Base-by-base conservation (phyloP, 1,140 invertebrate species). In the Bombus ignitus region DNA sequence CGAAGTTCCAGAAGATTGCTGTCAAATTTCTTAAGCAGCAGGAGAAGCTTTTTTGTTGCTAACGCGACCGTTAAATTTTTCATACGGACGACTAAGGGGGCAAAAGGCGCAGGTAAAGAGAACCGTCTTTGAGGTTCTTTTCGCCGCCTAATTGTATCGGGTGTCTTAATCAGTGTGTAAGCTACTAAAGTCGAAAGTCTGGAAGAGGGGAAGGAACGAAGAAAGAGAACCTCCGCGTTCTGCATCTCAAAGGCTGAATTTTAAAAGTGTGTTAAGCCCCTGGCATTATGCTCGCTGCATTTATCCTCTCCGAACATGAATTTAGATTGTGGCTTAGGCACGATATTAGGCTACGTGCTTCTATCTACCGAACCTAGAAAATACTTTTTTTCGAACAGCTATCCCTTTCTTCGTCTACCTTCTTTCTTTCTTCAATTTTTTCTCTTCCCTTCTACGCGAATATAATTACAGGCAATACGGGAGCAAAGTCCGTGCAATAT, bases 141-240 rank as follows among this genome's bases (percentile, higher is more conserved):
- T 93, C 88, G 91, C 91, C 92, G 91, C 93, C 94, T 94, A 95
- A 95, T 95, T 95, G 94, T 94, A 95, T 94, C 92, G 94, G 90
- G 93, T 94, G 94, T 95, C 94, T 94, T 95, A 95, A 95, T 95
- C 94, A 94, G 93, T 94, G 93, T 94, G 91, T 93, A 94, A 94
- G 94, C 94, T 94, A 94, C 93, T 92, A 91, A 89, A 93, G 91
- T 92, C 92, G 92, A 82, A 92, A 91, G 92, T 89, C 89, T 81
- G 32, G 8, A 1, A 13, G 66, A 35, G 32, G 18, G 77, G 47
- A 44, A 18, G 12, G 10, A 47, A 37, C n/a, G 66, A 39, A 73
- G 68, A 28, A 57, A 74, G 57, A 32, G 65, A 35, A 53, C 25
- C 25, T 59, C 6, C 15, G 18, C 82, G 86, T 75, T 94, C 94